Conservation (phyloP, 2,113 vertebrate species). For the Lonchura striata region DNA sequence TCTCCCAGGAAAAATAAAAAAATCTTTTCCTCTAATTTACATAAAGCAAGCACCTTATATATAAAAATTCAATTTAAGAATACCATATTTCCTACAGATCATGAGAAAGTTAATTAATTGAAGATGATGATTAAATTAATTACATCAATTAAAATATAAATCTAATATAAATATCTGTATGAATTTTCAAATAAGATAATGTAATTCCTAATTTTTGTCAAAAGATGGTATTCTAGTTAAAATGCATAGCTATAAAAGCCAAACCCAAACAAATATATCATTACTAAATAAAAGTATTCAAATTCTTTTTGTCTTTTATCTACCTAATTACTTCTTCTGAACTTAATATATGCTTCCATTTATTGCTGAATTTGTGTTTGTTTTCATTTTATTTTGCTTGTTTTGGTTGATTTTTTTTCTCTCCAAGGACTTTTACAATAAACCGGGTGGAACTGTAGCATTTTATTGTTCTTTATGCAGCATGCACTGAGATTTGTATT, state of each 20-base stretch:
- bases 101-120: not conserved
- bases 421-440: not conserved
- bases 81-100: not conserved
- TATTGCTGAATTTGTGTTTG: not conserved
- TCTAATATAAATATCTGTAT: not conserved
- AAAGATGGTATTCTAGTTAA: not conserved
- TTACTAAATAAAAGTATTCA: not conserved
- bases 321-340: not conserved
- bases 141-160: not conserved
- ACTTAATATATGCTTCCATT: not conserved
- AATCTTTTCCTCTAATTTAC: not conserved
- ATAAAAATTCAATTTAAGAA: not conserved
- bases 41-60: not conserved
- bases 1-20: not conserved
- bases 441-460: not conserved
- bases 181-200: not conserved
- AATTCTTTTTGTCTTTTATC: not conserved
- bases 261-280: not conserved
- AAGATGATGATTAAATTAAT: not conserved
- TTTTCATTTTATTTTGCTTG: not conserved
- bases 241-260: not conserved
- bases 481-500: not conserved
- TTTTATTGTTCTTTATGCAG: not conserved
- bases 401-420: fast-evolving
- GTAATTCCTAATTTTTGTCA: not conserved